Conservation (phyloP, 2,113 vertebrate genomes). For the Odocoileus virginianus region DNA sequence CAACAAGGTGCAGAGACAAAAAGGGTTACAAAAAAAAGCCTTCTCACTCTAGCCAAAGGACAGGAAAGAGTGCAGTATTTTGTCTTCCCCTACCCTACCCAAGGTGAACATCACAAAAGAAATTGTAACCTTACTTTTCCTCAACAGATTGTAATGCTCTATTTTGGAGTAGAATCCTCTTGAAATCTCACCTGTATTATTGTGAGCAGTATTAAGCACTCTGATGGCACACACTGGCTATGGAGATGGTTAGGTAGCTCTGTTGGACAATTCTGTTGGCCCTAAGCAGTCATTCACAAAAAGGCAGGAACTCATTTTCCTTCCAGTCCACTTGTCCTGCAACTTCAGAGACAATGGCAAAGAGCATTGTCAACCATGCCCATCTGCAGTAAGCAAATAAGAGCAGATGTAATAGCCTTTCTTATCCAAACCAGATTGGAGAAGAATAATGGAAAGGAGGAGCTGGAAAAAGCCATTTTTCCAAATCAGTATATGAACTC, state of each 20-base stretch:
- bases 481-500: not conserved
- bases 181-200: not conserved
- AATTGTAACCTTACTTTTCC: not conserved
- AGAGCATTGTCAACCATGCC: not conserved
- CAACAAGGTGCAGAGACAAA: not conserved
- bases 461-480: not conserved
- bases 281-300: not conserved
- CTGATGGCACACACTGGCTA: not conserved
- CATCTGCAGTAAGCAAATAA: not conserved
- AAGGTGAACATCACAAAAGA: not conserved
- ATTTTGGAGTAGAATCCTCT: not conserved
- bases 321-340: not conserved
- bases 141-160: not conserved
- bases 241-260: not conserved
- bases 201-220: not conserved
- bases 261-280: not conserved
- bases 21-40: not conserved
- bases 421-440: not conserved
- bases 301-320: not conserved
- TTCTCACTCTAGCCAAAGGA: not conserved
- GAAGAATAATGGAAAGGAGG: not conserved
- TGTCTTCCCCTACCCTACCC: not conserved
- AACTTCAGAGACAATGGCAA: not conserved
- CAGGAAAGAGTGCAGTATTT: not conserved
- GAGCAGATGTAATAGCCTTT: not conserved